Evolutionary conservation across 2,797 vertebrate species (phyloP).

Genomic region (Linurgus olivaceus): DNA sequence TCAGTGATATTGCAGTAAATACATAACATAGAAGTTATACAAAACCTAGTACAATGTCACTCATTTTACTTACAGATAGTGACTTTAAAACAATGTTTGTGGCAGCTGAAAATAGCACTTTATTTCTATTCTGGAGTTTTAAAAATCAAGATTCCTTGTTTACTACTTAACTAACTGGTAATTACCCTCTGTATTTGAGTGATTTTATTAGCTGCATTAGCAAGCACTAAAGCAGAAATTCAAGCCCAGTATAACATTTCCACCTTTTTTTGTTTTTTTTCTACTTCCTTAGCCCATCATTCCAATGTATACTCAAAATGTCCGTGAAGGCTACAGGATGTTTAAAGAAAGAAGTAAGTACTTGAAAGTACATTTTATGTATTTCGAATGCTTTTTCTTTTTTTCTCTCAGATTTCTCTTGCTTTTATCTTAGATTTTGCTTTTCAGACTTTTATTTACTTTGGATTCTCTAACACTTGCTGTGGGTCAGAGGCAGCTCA

Average conservation of each 20-base stretch:
- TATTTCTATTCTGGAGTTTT: not conserved
- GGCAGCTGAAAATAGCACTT: not conserved
- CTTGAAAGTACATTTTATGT: not conserved
- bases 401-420: not conserved
- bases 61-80: not conserved
- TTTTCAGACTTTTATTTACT: not conserved
- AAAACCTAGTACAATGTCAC: not conserved
- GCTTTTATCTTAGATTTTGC: not conserved
- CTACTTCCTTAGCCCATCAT: conserved; percentile 85
- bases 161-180: not conserved
- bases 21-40: not conserved
- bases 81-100: not conserved
- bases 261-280: conserved; percentile 38
- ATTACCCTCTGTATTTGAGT: not conserved
- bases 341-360: conserved; percentile 92
- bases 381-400: not conserved
- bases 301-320: conserved; percentile 97
- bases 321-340: conserved; percentile 93
- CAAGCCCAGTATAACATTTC: not conserved
- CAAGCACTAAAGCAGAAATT: not conserved
- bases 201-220: not conserved
- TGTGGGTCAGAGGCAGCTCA: not conserved
- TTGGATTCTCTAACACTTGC: not conserved
- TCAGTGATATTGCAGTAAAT: not conserved
- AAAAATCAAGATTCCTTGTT: not conserved